Evolutionary conservation across 2,888 invertebrate species (phyloP), one percentile per base, ranked within the genome.

Genomic region (Elaeidobius kamerunicus): DNA sequence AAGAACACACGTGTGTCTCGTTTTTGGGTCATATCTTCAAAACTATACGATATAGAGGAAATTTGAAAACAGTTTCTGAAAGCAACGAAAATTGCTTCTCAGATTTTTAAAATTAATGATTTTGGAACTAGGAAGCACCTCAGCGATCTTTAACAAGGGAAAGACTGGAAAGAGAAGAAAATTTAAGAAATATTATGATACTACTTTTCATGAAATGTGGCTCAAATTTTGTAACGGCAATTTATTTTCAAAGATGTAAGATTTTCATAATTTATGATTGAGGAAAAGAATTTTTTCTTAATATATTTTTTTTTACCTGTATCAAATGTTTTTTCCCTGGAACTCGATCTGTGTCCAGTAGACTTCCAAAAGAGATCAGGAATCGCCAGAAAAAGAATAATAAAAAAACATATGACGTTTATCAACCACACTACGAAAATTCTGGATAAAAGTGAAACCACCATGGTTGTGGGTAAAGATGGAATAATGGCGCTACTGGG

Each of bases 371-470:
- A 44, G 17, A 44, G 40, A 7, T 36, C 43, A n/a, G 53, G 51
- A 15, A 53, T 39, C 12, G 42, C 45, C 32, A 47, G 5, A 27
- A 58, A 57, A 3, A 60, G 15, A 4, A 69, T 59, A n/a, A 55
- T 56, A 18, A 64, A 60, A 40, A 69, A 61, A 27, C 62, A 53
- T 3, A 63, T 38, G 7, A 66, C 53, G 42, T 69, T 69, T 4
- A 62, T 15, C 3, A 68, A 44, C 68, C 68, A 68, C 12, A 67
- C 53, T 17, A 67, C 11, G 15, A 65, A 44, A 23, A 61, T 60
- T 46, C 67, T 61, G 3, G 61, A 57, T 18, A 63, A 61, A 9
- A 68, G 28, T 14, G 53, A 15, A 4, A 58, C 48, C 52, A 67
- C 55, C 23, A 60, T 18, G 11, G 65, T 47, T 0, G 65, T 57